Evolutionary conservation across 2,113 vertebrate genomes (phyloP).

Genomic region (Sphaerodactylus townsendi): DNA sequence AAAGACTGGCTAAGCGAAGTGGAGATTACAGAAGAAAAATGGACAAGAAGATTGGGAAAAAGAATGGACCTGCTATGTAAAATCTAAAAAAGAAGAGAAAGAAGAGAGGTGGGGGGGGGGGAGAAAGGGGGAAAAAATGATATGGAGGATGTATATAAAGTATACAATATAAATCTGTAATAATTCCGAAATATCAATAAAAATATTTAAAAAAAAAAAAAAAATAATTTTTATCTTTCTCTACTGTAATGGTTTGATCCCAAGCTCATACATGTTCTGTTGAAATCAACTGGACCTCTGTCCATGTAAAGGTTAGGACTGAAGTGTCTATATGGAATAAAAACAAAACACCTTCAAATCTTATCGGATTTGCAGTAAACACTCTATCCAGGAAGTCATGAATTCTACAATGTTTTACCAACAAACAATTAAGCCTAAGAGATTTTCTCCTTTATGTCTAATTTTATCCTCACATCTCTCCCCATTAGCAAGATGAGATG

Average conservation of each 20-base stretch:
- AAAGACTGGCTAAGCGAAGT: too few relatives aligned
- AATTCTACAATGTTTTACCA: constrained; percentile 22
- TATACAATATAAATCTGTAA: too few relatives aligned
- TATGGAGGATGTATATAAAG: too few relatives aligned
- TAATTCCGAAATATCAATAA: too few relatives aligned
- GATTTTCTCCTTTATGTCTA: constrained; percentile 27
- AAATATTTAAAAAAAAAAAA: too few relatives aligned
- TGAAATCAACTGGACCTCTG: background rate
- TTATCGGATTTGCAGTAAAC: background rate
- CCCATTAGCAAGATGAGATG: constrained; percentile 30
- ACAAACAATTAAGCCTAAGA: constrained; percentile 25
- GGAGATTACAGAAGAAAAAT: too few relatives aligned
- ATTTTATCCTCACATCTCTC: constrained; percentile 14
- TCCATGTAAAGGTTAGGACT: background rate
- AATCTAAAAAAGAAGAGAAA: too few relatives aligned
- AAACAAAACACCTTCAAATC: background rate
- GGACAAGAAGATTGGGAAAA: too few relatives aligned
- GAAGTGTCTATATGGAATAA: constrained; percentile 45
- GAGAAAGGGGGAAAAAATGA: too few relatives aligned
- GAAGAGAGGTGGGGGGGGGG: too few relatives aligned
- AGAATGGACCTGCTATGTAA: too few relatives aligned
- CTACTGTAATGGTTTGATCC: background rate
- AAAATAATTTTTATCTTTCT: background rate
- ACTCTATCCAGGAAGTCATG: constrained; percentile 14
- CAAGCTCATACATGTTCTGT: background rate